Base-by-base conservation (phyloP, 2,113 vertebrate genomes). In the Phoxinus phoxinus region DNA sequence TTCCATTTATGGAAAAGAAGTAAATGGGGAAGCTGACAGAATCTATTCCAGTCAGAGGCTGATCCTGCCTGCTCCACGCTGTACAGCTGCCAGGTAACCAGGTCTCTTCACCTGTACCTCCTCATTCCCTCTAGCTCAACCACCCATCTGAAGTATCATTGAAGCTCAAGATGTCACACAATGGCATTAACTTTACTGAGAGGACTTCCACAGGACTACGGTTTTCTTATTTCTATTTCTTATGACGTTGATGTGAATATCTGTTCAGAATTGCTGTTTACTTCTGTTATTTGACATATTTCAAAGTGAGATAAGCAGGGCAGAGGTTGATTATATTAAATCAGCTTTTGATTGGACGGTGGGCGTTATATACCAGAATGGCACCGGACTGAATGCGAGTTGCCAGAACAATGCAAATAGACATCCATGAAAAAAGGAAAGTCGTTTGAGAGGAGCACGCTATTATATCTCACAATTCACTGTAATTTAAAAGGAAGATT, bases 1-100 rank as follows among this genome's bases (percentile, higher is more conserved):
- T 76, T 75, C 81, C 81, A 81, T 81, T 78, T 73, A 81, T 59
- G 61, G 30, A 61, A 63, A 32, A 71, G 27, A 46, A 67, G 23
- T 48, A 51, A 78, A 77, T 86, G 21, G 80, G 67, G 44, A 82
- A 81, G 74, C 86, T 87, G 67, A 86, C 86, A 89, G 75, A 63
- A 75, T 53, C 81, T 32, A 84, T 86, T 87, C 58, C 75, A 71
- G 30, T 80, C 51, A 65, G 58, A 21, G 63, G 12, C 10, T n/a
- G 63, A 30, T 86, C 17, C 44, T 51, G 75, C 27, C 67, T 53
- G 63, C 75, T 75, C 32, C 15, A 13, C 53, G 11, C 41, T 65
- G 71, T 48, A 81, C 11, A 4, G 17, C 53, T 65, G 25, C 61
- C 56, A 53, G 25, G 67, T 35, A 72, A 72, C 81, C 71, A 67